Base-by-base conservation (phyloP, 2,888 invertebrate genomes). In the Troides oblongomaculatus region DNA sequence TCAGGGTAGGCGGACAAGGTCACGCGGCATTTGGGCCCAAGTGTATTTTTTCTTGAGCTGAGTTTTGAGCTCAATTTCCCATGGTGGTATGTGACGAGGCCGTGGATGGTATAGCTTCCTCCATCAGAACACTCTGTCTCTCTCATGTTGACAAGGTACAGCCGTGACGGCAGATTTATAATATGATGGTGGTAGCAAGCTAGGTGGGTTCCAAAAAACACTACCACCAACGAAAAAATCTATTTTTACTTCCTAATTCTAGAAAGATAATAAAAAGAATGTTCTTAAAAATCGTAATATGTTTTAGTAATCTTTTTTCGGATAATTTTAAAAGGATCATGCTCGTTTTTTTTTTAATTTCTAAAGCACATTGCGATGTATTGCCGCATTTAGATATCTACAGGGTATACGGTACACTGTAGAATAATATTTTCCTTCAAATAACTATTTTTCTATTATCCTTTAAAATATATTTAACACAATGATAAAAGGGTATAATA, bases 401-500 rank as follows among this genome's bases (percentile, higher is more conserved):
- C 17, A 18, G 50, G 5, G 2, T 14, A 1, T 50, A 50, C 50
- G 14, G 10, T 50, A 50, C 12, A 50, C 5, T 18, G 17, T 14
- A 14, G 50, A 17, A 50, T 4, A 50, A 25, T 30, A 30, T 57
- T 57, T 21, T 58, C 39, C 23, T 46, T 30, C 21, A 62, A 65
- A 36, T 65, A 39, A 30, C 50, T 70, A 70, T 70, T 70, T 70
- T 66, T 70, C 30, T 70, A 70, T 66, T 66, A 50, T 58, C 58
- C 66, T 59, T 62, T 62, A 61, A 66, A 68, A 63, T 36, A 57
- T 67, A 30, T 62, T 58, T 30, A 62, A 56, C 10, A 59, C 66
- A 36, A 4, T 21, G 36, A 66, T 53, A 60, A 23, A 63, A 58
- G 14, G 3, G 4, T 58, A 17, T 25, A 50, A 1, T 50, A 50